Evolutionary conservation across 2,113 vertebrate genomes (phyloP), one percentile per base, ranked within the genome.

Genomic region (Rhinoptilus africanus): DNA sequence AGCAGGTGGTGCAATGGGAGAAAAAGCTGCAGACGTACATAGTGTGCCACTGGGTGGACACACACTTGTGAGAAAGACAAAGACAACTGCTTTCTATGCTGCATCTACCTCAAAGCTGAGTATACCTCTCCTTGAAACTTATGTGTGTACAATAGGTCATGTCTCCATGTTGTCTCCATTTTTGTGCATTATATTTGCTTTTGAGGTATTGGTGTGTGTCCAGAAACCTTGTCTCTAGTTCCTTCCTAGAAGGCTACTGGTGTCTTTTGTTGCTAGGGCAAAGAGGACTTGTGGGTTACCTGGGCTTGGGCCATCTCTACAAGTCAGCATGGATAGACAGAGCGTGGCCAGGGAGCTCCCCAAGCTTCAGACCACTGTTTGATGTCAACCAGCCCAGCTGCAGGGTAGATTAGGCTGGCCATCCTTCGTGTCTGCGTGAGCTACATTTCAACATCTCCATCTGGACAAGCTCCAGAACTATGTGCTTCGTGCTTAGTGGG

Each of bases 41-140:
- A 8, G 9, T 35, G 8, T 28, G 26, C 28, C 4, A 1, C 45
- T 1, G 0, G 15, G 14, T 47, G 30, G 50, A 37, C 1, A 5
- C 18, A 45, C 14, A 10, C 35, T 59, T 74, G 10, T 45, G 43
- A 86, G 51, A 53, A 62, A 81, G 35, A 23, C 30, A 67, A 43
- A 43, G n/a, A 34, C 0, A 3, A 34, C 4, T 27, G 12, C 6
- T 53, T 78, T 69, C n/a, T 64, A 34, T 64, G 21, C 34, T 35
- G 22, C 34, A n/a, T 35, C 26, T 71, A 4, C 22, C 51, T 87
- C 30, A 76, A 66, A 5, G 53, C 73, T 72, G 34, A 62, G 27
- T 56, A 30, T 74, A n/a, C 12, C 3, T 83, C 24, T 47, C 35
- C 60, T 78, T 87, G 72, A 89, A 79, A 92, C 56, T 22, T 66